Evolutionary conservation across 2,113 vertebrate species (phyloP), one percentile per base, ranked within the genome.

Genomic region (Smithornis capensis): DNA sequence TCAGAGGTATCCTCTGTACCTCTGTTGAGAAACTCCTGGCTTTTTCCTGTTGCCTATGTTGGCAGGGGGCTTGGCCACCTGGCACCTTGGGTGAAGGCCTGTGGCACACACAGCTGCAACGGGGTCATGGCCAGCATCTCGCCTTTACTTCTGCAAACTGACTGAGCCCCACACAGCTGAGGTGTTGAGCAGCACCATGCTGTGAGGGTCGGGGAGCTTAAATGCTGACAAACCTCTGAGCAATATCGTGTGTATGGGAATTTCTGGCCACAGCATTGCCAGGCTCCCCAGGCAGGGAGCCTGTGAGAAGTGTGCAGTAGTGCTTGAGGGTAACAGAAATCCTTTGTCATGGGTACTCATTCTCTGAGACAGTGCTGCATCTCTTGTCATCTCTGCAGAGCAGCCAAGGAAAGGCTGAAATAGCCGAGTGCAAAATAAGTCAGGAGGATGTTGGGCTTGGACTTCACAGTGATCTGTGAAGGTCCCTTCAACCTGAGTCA

Each of bases 391-490:
- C 29, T 92, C 17, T 87, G 95, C 69, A 74, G 62, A 13, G 93
- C 87, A 52, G 93, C 83, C 87, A 96, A 95, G 78, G 97, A 93
- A 31, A 97, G 95, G 62, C 79, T 87, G 49, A 97, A 97, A 57
- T 73, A 80, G 33, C 70, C 24, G 2, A 90, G 65, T 31, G 15
- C 95, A 53, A 98, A 94, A 98, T 98, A 90, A 98, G 97, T 97
- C 33, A 45, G 37, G 63, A 71, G 50, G 35, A 23, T n/a, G 38
- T 3, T 29, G 6, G 37, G 9, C 16, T 84, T 69, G 50, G 19
- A 56, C 21, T 19, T n/a, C n/a, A n/a, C n/a, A 35, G 35, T 63
- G 9, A 57, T 63, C 33, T 42, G 45, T 37, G 13, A 65, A 55
- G n/a, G 15, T 78, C 25, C 42, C 29, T 57, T 19, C 37, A 0